Evolutionary conservation across 2,113 vertebrate genomes (phyloP).

Genomic region (Platysteira castanea): DNA sequence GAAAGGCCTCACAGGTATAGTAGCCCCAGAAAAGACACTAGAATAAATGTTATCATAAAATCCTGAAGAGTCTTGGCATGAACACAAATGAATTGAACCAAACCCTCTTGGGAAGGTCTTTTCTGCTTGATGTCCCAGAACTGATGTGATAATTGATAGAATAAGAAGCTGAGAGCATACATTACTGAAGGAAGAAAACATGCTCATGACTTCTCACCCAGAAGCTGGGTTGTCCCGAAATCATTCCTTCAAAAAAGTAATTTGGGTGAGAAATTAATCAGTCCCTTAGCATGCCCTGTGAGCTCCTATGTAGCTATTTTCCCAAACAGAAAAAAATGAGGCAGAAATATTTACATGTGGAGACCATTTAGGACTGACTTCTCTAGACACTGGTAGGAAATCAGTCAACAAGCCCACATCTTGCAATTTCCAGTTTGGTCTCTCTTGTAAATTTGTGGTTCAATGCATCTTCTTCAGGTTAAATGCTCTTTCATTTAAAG

Average conservation of each 20-base stretch:
- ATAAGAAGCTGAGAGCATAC: neutral
- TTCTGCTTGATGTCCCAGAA: neutral
- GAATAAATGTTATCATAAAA: neutral
- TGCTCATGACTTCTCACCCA: neutral
- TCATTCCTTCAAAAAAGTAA: neutral
- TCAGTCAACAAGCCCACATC: neutral
- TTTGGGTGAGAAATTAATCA: neutral
- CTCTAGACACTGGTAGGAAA: neutral
- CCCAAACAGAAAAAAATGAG: neutral
- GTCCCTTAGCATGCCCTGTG: neutral
- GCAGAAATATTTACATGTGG: neutral
- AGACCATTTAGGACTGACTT: neutral
- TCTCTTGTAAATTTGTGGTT: neutral
- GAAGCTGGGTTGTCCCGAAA: neutral
- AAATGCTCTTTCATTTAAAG: constrained; percentile 25
- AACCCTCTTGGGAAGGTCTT: neutral
- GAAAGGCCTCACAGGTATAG: neutral
- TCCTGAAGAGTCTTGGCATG: neutral
- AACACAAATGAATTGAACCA: neutral
- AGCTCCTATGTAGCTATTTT: neutral
- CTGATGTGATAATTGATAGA: neutral
- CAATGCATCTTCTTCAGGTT: neutral
- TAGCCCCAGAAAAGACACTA: neutral
- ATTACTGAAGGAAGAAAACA: neutral
- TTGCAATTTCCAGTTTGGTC: neutral